A percentile compares a stretch with the other conserved stretches of the same genome.
phyloP scores from a whole-genome alignment of 2,888 invertebrate species.

The Leucania comma region DNA sequence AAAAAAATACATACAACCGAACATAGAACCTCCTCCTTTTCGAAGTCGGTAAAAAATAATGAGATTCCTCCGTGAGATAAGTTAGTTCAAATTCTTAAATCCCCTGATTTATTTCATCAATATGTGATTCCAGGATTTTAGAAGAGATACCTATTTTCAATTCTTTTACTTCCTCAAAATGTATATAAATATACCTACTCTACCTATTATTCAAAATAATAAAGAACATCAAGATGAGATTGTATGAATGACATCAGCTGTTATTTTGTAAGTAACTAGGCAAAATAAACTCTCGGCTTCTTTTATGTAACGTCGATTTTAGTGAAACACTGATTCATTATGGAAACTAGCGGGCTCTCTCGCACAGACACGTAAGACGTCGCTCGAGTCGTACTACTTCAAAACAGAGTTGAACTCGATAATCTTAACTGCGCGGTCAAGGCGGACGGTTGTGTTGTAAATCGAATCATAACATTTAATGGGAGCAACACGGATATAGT shows the following conservation, averaged over 20 bases:
- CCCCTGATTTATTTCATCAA: no score
- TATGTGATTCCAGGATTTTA: no score
- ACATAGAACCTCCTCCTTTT: no score
- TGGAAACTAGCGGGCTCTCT: constrained; percentile 18
- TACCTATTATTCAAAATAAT: constrained; percentile 1
- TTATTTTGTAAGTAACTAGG: constrained; percentile 7
- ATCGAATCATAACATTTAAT: constrained; percentile 32
- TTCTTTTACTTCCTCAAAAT: no score
- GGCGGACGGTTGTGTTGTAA: constrained; percentile 51
- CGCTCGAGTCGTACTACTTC: constrained; percentile 5
- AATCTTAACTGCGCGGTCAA: constrained; percentile 58
- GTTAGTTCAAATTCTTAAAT: no score
- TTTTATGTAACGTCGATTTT: constrained; percentile 8
- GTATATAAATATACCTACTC: background rate
- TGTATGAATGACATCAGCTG: constrained; percentile 51
- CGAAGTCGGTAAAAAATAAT: no score
- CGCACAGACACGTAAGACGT: constrained; percentile 6
- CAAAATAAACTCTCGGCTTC: constrained; percentile 23
- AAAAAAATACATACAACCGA: no score
- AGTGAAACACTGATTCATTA: background rate
- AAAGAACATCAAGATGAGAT: background rate
- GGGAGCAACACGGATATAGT: constrained; percentile 44
- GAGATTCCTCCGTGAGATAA: no score
- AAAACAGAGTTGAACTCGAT: constrained; percentile 47
- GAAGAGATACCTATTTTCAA: no score